Base-by-base conservation (phyloP, 2,113 vertebrate genomes). In the Enhydra lutris region DNA sequence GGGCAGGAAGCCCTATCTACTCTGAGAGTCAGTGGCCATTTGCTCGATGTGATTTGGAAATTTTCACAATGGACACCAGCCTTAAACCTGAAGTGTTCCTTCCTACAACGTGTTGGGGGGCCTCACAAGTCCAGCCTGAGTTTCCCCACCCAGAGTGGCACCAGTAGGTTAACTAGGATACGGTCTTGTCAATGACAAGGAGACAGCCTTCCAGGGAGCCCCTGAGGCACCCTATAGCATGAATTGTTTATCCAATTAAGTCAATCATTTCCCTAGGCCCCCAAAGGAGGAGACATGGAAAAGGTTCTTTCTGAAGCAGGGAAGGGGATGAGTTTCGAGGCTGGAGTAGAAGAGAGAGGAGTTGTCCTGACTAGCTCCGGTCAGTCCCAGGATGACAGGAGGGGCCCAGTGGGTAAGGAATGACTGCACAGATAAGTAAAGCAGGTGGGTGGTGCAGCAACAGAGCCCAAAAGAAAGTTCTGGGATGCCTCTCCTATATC, bases 321-420 rank as follows among this genome's bases (percentile, higher is more conserved):
- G 1, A 0, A 11, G 31, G n/a, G 17, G 29, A 7, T 71, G 17
- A 1, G 3, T 8, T 4, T 71, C 2, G 61, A 78, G 52, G 29
- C 24, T 42, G 61, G 26, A 13, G 10, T 31, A 2, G 10, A 21
- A 0, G 61, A 47, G 26, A 15, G 15, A 24, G 59, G 12, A 24
- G 6, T 42, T 39, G 82, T 61, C 20, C 34, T 61, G 24, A 47
- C 24, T 23, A 50, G 42, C 20, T 52, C 42, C 55, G n/a, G 10
- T 63, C 42, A 31, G 14, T 7, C 18, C 31, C 0, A 3, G 18
- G 24, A 69, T 13, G 71, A 45, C 18, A 65, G 55, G 21, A 39
- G 23, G 3, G 17, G 12, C 0, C 12, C 23, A 24, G 36, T 45
- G 47, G 36, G 31, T 36, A n/a, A 74, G 20, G 14, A 76, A 57